phyloP scores from a whole-genome alignment of 2,113 vertebrate genomes.

The Atherinomorus stipes region DNA sequence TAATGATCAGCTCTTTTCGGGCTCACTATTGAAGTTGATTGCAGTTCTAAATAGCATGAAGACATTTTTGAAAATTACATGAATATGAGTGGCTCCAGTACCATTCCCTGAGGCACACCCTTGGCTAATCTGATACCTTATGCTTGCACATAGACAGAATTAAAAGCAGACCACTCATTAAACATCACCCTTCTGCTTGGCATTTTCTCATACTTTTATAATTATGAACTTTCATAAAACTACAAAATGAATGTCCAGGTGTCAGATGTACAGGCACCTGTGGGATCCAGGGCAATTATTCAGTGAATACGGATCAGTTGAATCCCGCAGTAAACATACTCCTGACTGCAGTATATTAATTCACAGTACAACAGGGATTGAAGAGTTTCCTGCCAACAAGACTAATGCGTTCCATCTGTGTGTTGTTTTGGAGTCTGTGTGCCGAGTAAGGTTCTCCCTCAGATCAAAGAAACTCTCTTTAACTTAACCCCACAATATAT shows the following conservation, averaged over 20 bases:
- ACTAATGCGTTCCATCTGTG: constrained; percentile 75
- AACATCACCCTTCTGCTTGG: background rate
- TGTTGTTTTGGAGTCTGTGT: constrained; percentile 49
- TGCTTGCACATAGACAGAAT: background rate
- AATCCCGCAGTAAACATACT: constrained; percentile 45
- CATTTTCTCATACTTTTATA: background rate
- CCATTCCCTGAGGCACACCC: background rate
- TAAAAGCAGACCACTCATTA: background rate
- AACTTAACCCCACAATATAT: constrained; percentile 16
- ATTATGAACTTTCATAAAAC: background rate
- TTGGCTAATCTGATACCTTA: no score
- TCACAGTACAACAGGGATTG: constrained; percentile 55
- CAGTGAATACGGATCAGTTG: constrained; percentile 32
- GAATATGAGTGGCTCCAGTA: background rate
- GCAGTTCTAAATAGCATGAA: no score
- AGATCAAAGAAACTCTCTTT: constrained; percentile 44
- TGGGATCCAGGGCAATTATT: constrained; percentile 28
- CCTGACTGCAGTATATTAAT: constrained; percentile 56
- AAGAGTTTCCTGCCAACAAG: constrained; percentile 62
- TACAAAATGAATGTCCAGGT: background rate
- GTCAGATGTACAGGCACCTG: constrained; percentile 45
- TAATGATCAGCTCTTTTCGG: no score
- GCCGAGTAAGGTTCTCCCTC: constrained; percentile 62
- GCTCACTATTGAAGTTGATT: background rate
- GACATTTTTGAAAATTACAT: no score